These are phyloP conservation scores for Orchestes rusci DNA, from an alignment of 2,888 invertebrate species.

Conservation along the genomic window DNA sequence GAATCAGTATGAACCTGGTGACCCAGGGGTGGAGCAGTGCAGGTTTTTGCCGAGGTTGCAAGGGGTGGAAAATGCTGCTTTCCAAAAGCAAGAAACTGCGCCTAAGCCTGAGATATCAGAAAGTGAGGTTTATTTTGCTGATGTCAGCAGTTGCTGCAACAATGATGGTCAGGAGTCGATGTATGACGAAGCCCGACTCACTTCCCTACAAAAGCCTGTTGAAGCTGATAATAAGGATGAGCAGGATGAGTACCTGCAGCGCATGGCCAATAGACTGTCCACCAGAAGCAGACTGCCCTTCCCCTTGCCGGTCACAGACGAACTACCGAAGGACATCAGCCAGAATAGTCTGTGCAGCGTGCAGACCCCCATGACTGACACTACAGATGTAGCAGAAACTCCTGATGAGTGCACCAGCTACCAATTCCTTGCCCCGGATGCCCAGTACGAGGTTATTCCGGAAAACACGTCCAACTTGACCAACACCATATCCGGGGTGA, in stretches of 20 bases:
- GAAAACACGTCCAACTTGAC: conserved; percentile 42
- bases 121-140: conserved; percentile 80
- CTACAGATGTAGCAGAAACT: conserved; percentile 41
- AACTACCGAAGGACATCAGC: conserved; percentile 39
- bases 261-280: conserved; percentile 51
- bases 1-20: conserved; percentile 39
- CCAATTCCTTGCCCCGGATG: conserved; percentile 52
- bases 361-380: conserved; percentile 43
- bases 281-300: conserved; percentile 53
- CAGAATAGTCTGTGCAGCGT: conserved; percentile 41
- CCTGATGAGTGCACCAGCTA: conserved; percentile 39
- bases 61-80: conserved; percentile 71
- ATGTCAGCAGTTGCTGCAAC: conserved; percentile 78
- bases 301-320: conserved; percentile 45
- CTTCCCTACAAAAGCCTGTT: conserved; percentile 44
- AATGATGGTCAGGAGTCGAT: conserved; percentile 51
- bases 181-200: conserved; percentile 49
- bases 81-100: conserved; percentile 62
- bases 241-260: conserved; percentile 53
- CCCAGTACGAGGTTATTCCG: conserved; percentile 56
- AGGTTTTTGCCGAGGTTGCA: conserved; percentile 49
- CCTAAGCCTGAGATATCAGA: conserved; percentile 58
- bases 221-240: conserved; percentile 35
- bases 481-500: conserved; percentile 41
- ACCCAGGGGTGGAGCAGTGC: conserved; percentile 31